Evolutionary conservation across 2,113 vertebrate species (phyloP).

Genomic region (Holacanthus passer): DNA sequence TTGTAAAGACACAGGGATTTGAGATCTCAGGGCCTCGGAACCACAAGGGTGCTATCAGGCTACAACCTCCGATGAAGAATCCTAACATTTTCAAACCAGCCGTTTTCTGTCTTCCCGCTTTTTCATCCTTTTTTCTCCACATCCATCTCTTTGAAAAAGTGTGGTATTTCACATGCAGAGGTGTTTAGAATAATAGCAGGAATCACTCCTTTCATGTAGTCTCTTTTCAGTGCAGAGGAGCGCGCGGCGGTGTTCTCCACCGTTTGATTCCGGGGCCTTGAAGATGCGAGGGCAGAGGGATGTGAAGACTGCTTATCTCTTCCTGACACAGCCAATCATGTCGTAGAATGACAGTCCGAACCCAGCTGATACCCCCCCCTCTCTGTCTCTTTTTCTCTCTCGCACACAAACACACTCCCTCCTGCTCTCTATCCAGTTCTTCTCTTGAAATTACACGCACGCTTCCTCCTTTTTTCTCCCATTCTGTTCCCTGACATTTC

Average conservation of each 20-base stretch:
- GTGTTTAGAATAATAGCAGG: constrained; percentile 80
- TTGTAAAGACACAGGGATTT: constrained; percentile 64
- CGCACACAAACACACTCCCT: constrained; percentile 29
- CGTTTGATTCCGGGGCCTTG: constrained; percentile 78
- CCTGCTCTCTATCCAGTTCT: constrained; percentile 37
- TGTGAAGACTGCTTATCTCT: constrained; percentile 79
- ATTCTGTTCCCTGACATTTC: constrained; percentile 17
- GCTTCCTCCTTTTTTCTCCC: neutral
- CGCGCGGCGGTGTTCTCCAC: constrained; percentile 57
- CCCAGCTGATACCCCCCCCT: constrained; percentile 54
- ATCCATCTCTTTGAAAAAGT: constrained; percentile 31
- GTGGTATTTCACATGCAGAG: constrained; percentile 75
- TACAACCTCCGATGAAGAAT: constrained; percentile 54
- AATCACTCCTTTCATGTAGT: constrained; percentile 77
- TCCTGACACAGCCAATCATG: constrained; percentile 80
- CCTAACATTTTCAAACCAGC: constrained; percentile 31
- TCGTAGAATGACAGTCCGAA: constrained; percentile 72
- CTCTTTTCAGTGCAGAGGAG: constrained; percentile 71
- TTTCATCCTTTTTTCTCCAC: constrained; percentile 25
- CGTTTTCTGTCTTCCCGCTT: constrained; percentile 27
- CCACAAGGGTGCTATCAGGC: constrained; percentile 55
- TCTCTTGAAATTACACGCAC: constrained; percentile 44
- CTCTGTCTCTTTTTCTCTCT: constrained; percentile 6
- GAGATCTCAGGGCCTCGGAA: constrained; percentile 45
- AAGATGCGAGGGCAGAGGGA: constrained; percentile 74